Evolutionary conservation across 2,888 invertebrate genomes (phyloP), one percentile per base, ranked within the genome.

Genomic region (Drepana falcataria): DNA sequence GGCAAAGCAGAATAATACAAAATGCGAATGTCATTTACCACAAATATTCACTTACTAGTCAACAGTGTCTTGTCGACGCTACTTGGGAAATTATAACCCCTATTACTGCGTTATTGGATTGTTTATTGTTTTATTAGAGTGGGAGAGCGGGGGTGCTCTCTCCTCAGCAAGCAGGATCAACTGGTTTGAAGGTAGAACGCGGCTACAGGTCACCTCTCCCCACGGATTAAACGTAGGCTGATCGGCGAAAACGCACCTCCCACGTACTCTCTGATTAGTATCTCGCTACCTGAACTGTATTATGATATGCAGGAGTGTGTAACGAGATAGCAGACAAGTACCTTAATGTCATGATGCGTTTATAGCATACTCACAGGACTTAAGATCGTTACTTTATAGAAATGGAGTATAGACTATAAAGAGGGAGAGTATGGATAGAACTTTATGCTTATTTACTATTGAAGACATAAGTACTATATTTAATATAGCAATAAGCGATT

Each of bases 131-230:
- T 66, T 66, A 48, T 53, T 59, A 52, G 60, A 59, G 67, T 57
- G 63, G 64, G 60, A 61, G 64, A 55, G 64, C 58, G 59, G 58
- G 64, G 58, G 44, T 44, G 44, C 6, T 9, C 44, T 44, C 7
- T 6, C 9, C 44, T 2, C 44, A 9, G 44, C 44, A 9, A 44
- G 44, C 44, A 44, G 61, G 63, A 64, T 67, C 78, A 83, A 87
- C 87, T 76, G 87, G 88, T 88, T 87, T 86, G 76, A 75, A 79
- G 72, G 74, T 77, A 75, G 81, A 80, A 79, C 77, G 81, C 81
- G 79, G 69, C 51, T 76, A 74, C 84, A 75, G 85, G 85, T 87
- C 87, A 85, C 81, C 81, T 81, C 83, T 81, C 79, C 80, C 81
- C 73, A 76, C 72, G 78, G 82, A 81, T 79, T 81, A 78, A 84